Evolutionary conservation across 92 coral and sea anemone genomes (phyloP).

Genomic region (Porites lobata): DNA sequence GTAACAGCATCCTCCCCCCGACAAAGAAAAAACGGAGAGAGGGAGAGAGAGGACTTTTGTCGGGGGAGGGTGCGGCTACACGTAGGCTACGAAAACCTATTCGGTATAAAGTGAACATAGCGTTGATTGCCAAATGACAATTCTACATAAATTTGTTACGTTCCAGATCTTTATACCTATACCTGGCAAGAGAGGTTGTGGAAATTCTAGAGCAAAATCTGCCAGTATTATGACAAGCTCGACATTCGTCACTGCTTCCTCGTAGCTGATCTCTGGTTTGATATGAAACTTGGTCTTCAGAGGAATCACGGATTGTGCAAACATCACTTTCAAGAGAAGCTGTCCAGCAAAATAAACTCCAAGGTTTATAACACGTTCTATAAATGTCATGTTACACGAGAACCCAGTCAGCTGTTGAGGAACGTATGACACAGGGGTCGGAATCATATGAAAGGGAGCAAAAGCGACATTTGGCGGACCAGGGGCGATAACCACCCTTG

Average conservation of each 20-base stretch:
- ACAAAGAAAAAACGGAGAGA: too few species aligned
- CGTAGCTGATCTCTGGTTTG: not conserved
- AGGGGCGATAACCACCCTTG: not conserved
- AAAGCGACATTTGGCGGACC: not conserved
- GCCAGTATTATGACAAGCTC: slow-evolving; percentile 12
- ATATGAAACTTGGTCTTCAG: slow-evolving; percentile 15
- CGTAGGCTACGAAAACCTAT: too few species aligned
- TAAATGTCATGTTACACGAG: slow-evolving; percentile 18
- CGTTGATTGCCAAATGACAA: too few species aligned
- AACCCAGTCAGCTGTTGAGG: not conserved
- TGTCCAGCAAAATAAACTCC: not conserved
- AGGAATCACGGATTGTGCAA: not conserved
- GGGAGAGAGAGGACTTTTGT: too few species aligned
- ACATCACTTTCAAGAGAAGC: not conserved
- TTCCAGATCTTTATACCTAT: too few species aligned
- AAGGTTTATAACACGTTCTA: slow-evolving; percentile 18
- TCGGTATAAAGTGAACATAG: too few species aligned
- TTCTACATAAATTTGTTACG: too few species aligned
- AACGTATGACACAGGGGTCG: slow-evolving; percentile 8
- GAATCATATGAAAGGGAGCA: slow-evolving; percentile 1
- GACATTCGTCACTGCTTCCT: not conserved
- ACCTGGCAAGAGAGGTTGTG: slow-evolving; percentile 45
- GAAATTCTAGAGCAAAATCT: slow-evolving; percentile 14
- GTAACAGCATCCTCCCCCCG: too few species aligned
- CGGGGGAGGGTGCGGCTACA: too few species aligned